Evolutionary conservation across 2,113 vertebrate species (phyloP).

Genomic region (Burhinus bistriatus): DNA sequence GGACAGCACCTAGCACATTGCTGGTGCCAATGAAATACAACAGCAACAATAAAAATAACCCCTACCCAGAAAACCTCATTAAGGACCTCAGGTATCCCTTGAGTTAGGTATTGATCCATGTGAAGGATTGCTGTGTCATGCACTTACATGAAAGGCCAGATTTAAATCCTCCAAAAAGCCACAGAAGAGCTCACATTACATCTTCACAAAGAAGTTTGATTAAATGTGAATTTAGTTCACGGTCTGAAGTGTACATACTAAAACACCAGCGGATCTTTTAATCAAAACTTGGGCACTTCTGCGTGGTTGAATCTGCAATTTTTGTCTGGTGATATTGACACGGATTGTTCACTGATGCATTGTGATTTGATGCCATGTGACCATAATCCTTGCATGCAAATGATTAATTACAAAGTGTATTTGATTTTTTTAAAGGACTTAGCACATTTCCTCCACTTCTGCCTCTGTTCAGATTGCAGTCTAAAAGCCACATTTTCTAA

Average conservation of each 20-base stretch:
- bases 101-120: constrained; percentile 30
- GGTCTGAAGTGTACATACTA: neutral
- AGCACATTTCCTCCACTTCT: neutral
- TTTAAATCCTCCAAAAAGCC: constrained; percentile 51
- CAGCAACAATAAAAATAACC: constrained; percentile 5
- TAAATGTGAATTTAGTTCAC: constrained; percentile 54
- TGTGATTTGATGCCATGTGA: constrained; percentile 17
- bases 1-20: neutral
- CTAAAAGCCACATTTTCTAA: neutral
- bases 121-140: constrained; percentile 55
- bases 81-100: constrained; percentile 26
- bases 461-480: neutral
- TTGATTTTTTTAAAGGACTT: constrained; percentile 2
- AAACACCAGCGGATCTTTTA: constrained; percentile 23
- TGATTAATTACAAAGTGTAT: constrained; percentile 5
- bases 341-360: neutral
- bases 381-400: constrained; percentile 5
- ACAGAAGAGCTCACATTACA: constrained; percentile 23
- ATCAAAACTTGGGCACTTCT: constrained; percentile 18
- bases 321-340: constrained; percentile 2
- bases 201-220: constrained; percentile 40
- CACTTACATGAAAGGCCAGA: constrained; percentile 49
- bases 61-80: constrained; percentile 39
- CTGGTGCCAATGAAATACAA: neutral
- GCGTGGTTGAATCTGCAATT: neutral